Percentiles rank a stretch among this genome's conserved stretches.
Evolutionary conservation across 2,797 vertebrate species (phyloP).

Genomic region (Gadopsis marmoratus): DNA sequence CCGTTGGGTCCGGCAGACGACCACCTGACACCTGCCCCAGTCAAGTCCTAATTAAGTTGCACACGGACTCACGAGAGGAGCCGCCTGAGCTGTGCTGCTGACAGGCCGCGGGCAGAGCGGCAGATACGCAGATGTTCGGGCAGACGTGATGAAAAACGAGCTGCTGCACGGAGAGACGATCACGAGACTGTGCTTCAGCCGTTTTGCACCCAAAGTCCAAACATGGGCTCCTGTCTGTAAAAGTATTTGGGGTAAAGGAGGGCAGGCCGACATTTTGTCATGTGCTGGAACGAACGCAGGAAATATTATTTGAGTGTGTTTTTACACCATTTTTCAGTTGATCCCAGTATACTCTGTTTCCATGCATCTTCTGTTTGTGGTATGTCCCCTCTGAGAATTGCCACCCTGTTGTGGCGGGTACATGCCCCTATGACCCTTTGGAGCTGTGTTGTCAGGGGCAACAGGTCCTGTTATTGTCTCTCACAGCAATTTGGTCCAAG

Average conservation of each 20-base stretch:
- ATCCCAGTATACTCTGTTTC: not conserved
- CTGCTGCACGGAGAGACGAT: slow-evolving; percentile 45
- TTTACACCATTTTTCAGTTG: not conserved
- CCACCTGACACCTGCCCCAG: slow-evolving; percentile 61
- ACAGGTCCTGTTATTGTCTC: slow-evolving; percentile 6
- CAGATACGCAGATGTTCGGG: slow-evolving; percentile 13
- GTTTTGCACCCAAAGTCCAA: not conserved
- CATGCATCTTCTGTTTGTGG: not conserved
- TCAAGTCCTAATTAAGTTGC: slow-evolving; percentile 62
- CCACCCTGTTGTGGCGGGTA: not conserved
- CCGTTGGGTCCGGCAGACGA: slow-evolving; percentile 5
- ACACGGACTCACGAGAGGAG: slow-evolving; percentile 31
- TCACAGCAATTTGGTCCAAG: not conserved
- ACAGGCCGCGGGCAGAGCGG: slow-evolving; percentile 62
- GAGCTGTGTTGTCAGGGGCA: slow-evolving; percentile 6
- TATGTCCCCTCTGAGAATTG: not conserved
- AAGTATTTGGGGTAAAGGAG: not conserved
- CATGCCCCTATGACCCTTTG: not conserved
- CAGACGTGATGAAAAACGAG: slow-evolving; percentile 52
- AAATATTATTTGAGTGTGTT: not conserved
- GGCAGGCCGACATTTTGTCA: not conserved
- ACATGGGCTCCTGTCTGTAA: not conserved
- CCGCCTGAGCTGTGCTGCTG: slow-evolving; percentile 48
- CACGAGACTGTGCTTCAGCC: slow-evolving; percentile 48
- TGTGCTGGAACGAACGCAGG: not conserved